Evolutionary conservation across 2,113 vertebrate genomes (phyloP).

Genomic region (Serilophus lunatus): DNA sequence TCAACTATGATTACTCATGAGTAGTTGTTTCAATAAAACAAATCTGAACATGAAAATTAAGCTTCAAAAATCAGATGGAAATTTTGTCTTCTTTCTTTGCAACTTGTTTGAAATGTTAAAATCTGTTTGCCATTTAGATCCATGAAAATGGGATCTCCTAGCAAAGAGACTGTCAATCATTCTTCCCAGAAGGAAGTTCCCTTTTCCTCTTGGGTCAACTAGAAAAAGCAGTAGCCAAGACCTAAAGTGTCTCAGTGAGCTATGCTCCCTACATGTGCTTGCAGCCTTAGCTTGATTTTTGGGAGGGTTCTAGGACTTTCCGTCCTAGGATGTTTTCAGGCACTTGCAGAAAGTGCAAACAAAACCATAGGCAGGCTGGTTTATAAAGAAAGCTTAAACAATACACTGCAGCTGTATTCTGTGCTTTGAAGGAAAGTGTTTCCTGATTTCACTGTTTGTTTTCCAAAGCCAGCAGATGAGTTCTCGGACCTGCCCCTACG

Average conservation of each 20-base stretch:
- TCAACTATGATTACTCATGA: background rate
- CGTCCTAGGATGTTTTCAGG: background rate
- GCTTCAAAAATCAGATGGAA: background rate
- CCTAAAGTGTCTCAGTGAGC: background rate
- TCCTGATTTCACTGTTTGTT: background rate
- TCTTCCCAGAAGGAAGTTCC: background rate
- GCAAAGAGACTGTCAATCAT: background rate
- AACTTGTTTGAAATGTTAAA: background rate
- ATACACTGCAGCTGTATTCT: background rate
- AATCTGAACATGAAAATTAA: background rate
- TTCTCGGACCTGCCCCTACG: slow-evolving; percentile 85
- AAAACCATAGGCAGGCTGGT: background rate
- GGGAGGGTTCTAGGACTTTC: background rate
- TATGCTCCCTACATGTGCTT: fast-evolving
- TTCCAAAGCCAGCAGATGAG: slow-evolving; percentile 89
- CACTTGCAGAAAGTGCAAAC: background rate
- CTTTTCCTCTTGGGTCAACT: background rate
- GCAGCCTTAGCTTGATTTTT: background rate
- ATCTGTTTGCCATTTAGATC: background rate
- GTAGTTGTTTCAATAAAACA: background rate
- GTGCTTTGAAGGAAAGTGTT: background rate
- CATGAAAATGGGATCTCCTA: background rate
- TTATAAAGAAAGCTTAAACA: background rate
- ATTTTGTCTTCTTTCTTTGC: background rate
- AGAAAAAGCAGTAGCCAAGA: background rate